These are phyloP conservation scores for Condylura cristata DNA, from an alignment of 2,113 vertebrate species.

Conservation along the genomic window DNA sequence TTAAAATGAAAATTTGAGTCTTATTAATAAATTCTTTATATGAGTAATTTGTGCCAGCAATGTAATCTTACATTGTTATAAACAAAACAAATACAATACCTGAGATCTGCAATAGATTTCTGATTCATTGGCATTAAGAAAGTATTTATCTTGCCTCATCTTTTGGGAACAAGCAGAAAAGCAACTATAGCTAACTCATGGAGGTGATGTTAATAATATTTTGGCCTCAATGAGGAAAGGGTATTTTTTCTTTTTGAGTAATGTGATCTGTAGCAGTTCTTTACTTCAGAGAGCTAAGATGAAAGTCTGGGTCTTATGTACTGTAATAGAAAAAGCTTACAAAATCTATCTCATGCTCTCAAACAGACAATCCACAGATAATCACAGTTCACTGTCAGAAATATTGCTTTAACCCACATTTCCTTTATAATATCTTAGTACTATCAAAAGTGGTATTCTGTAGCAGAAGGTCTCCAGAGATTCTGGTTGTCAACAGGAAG, in stretches of 20 bases:
- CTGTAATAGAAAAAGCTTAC: conserved; percentile 68
- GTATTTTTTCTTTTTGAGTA: conserved; percentile 56
- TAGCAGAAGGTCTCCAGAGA: not conserved
- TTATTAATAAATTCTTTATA: not conserved
- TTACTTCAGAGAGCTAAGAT: conserved; percentile 65
- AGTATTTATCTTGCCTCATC: not conserved
- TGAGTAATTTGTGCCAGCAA: not conserved
- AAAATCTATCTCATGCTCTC: conserved; percentile 66
- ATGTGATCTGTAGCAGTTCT: conserved; percentile 59
- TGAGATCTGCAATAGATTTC: not conserved
- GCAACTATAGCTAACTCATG: not conserved
- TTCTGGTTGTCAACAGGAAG: not conserved
- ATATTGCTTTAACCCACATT: conserved; percentile 66
- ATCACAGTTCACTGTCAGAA: conserved; percentile 67
- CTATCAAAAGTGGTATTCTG: conserved; percentile 32
- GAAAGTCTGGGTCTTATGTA: conserved; percentile 48
- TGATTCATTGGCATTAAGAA: not conserved
- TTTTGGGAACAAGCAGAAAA: conserved; percentile 1
- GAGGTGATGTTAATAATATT: conserved; percentile 69
- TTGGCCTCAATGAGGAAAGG: conserved; percentile 36
- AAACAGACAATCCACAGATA: conserved; percentile 67
- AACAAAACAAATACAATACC: not conserved
- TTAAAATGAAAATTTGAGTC: not conserved
- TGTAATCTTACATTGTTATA: not conserved
- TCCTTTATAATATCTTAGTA: conserved; percentile 39